These are phyloP conservation scores for Lymantria dispar DNA, from an alignment of 2,888 invertebrate species.

Conservation along the genomic window DNA sequence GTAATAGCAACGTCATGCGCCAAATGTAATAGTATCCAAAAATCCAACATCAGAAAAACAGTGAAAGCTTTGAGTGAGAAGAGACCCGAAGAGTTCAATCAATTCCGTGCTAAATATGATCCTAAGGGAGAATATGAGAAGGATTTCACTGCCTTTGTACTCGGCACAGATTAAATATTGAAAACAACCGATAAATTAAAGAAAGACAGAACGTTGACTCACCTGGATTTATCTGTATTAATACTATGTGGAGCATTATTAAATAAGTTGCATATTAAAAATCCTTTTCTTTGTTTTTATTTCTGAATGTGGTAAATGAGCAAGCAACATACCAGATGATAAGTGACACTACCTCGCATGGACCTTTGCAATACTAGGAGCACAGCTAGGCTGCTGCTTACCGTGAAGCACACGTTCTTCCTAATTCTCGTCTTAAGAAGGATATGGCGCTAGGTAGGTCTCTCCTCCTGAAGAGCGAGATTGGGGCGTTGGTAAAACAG, in stretches of 20 bases:
- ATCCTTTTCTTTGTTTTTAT: not conserved
- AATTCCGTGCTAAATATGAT: constrained; percentile 58
- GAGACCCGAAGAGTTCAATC: constrained; percentile 49
- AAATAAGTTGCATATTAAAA: constrained; percentile 18
- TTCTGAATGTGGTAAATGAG: too few relatives aligned
- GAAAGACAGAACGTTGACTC: not conserved
- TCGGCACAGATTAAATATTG: constrained; percentile 36
- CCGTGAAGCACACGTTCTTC: too few relatives aligned
- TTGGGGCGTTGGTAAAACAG: too few relatives aligned
- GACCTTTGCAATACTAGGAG: too few relatives aligned
- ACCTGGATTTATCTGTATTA: constrained; percentile 4
- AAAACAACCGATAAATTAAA: not conserved
- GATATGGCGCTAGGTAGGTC: too few relatives aligned
- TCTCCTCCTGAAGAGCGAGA: too few relatives aligned
- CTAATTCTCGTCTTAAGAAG: too few relatives aligned
- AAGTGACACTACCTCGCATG: too few relatives aligned
- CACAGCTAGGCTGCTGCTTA: too few relatives aligned
- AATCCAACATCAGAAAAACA: constrained; percentile 48
- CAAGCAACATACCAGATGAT: too few relatives aligned
- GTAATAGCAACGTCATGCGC: constrained; percentile 60
- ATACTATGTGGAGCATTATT: constrained; percentile 53
- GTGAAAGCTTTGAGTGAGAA: constrained; percentile 56
- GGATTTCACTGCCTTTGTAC: constrained; percentile 52
- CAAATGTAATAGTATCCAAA: constrained; percentile 60
- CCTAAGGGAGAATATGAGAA: constrained; percentile 59